phyloP scores from a whole-genome alignment of 2,888 invertebrate genomes.

The Labia minor region DNA sequence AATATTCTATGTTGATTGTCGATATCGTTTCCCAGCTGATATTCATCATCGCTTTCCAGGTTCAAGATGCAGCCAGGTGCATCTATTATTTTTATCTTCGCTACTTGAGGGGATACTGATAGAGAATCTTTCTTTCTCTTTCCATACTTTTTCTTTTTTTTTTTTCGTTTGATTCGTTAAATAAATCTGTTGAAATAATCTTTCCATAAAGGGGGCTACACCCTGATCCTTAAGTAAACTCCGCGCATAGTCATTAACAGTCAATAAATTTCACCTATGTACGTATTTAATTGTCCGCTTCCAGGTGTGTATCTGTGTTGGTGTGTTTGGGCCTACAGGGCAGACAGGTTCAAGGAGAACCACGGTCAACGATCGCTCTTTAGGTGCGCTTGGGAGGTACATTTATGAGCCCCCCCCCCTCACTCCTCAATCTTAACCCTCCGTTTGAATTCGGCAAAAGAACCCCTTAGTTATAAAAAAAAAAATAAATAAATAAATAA shows the following conservation, averaged over 20 bases:
- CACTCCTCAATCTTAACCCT: too few relatives aligned
- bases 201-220: slow-evolving; percentile 13
- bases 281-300: slow-evolving; percentile 1
- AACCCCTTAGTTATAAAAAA: too few relatives aligned
- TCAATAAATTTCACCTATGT: slow-evolving; percentile 13
- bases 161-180: background rate
- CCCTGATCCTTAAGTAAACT: background rate
- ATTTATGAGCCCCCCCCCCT: background rate
- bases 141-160: background rate
- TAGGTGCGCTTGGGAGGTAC: background rate
- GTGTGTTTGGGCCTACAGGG: background rate
- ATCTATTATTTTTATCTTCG: background rate
- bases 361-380: background rate
- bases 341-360: background rate
- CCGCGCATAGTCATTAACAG: slow-evolving; percentile 13
- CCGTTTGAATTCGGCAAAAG: too few relatives aligned
- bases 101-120: background rate
- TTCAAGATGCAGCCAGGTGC: background rate
- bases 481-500: too few relatives aligned
- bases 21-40: background rate
- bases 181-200: slow-evolving; percentile 13
- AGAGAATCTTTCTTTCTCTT: background rate
- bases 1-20: background rate
- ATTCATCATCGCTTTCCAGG: background rate
- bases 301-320: background rate